Base-by-base conservation (phyloP, 37 sponge, comb jelly and placozoan species). In the Spongilla lacustris region DNA sequence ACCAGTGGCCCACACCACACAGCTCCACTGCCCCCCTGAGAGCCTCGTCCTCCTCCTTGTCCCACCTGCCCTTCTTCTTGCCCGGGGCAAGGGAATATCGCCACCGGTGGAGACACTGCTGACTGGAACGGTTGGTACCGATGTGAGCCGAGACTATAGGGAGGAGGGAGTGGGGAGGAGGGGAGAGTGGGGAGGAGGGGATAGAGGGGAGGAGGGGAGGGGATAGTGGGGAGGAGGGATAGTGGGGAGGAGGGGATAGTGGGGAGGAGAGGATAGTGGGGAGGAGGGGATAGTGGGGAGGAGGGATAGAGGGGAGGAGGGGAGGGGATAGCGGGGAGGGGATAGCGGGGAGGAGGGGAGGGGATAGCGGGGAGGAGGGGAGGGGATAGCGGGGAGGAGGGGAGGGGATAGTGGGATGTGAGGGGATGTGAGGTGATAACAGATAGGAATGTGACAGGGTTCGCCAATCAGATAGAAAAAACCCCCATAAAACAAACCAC, bases 51-150 rank as follows among this genome's bases (percentile, higher is more conserved):
- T 88, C 89, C 30, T 75, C 83, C n/a, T 34, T 58, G 31, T 31
- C 76, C 89, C 89, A 88, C 4, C 83, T 46, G 19, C 89, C 89
- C 50, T 88, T 88, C 69, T 76, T 82, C 71, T 83, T 75, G 9
- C 71, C 68, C 2, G 89, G 89, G 34, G 50, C 68, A 24, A 83
- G 26, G 6, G 78, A 36, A 13, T 82, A 76, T 36, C 67, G 32
- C 89, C 89, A 88, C 2, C 83, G 34, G 66, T 82, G 68, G n/a
- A 82, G 76, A 50, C 89, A 88, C 89, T 82, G 83, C 21, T 76
- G 78, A 12, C 78, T 68, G 9, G 86, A 77, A 29, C 77, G 83
- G 72, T 71, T 82, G 31, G 29, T 69, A 1, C 83, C 83, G 72
- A 82, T 69, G 31, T 27, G 32, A 70, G 31, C 30, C 2, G 83